Evolutionary conservation across 2,113 vertebrate species (phyloP), one percentile per base, ranked within the genome.

Genomic region (Corvus cornix): DNA sequence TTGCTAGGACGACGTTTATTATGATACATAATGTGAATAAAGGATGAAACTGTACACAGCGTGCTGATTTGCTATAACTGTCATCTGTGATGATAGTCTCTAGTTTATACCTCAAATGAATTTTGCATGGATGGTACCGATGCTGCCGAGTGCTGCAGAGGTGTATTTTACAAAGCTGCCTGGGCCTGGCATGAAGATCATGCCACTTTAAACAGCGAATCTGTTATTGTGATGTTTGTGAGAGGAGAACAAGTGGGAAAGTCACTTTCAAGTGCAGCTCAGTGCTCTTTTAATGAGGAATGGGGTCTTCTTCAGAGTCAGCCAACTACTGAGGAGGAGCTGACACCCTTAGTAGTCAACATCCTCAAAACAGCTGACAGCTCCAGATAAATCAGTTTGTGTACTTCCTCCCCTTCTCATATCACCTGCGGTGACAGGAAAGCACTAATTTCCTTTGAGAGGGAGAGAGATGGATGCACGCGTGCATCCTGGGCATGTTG

Each of bases 321-420:
- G 97, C 97, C 96, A 97, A 98, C 98, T 98, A 98, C 98, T 98
- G 98, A 98, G 98, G 98, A 98, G 98, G 97, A 97, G 97, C 96
- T 94, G 97, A 95, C 95, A 98, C 96, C 97, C 97, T 97, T 95
- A 90, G 96, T 96, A 95, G 94, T 97, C 91, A 83, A 92, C 90
- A 98, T 98, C 97, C 98, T 98, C 98, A 95, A 98, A 98, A 98
- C 97, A 96, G 98, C 98, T 98, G 98, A 98, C 98, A 99, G 98
- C 96, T 98, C 97, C 96, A 98, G 98, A 99, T 99, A 99, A 99
- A 99, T 99, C 98, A 98, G 98, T 96, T 87, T 96, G 97, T 97
- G 95, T 98, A 96, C 97, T 97, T 97, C 97, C 95, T 97, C 97
- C 96, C 97, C 98, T 98, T 97, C 97, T 98, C 97, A 87, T 84